Base-by-base conservation (phyloP, 2,797 vertebrate species). In the Pangasius macronema region DNA sequence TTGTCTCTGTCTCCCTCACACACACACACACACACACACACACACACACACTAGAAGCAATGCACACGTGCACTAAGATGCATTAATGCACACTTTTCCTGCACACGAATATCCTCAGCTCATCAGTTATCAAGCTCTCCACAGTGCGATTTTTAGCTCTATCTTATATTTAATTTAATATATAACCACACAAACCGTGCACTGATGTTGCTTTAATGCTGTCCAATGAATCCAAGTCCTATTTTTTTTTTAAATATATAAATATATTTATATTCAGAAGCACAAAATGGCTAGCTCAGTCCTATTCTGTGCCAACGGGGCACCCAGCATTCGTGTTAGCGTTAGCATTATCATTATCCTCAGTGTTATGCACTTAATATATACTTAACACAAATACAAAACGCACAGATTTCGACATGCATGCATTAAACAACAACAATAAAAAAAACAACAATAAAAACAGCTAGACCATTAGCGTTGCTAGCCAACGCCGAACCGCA, bases 251-350 rank as follows among this genome's bases (percentile, higher is more conserved):
- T 51, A 51, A 51, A 67, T 42, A 42, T 42, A 42, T 42, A 39
- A 3, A 3, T 39, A 42, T 42, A 7, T 42, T 42, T 7, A 42
- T 42, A 59, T 24, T 59, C 24, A 27, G 57, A n/a, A 1, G 16
- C 27, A 5, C 14, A 46, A 30, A 30, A 49, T 10, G 53, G 14
- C 42, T 30, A 82, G 42, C 80, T 63, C 14, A 1, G 39, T 82
- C 39, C 80, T n/a, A 20, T 65, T 4, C 39, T 49, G 42, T 65
- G 81, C 61, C 81, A 67, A 82, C 81, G n/a, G 61, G 61, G 16
- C 81, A 82, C 59, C 39, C n/a, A 82, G 57, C 80, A 82, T 30
- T 20, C 0, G 27, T 11, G 59, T 65, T 82, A 65, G 55, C 77
- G 2, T 81, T 57, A 39, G 77, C 77, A 7, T 33, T 65, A 39